These are phyloP conservation scores for Anguilla rostrata DNA, from an alignment of 2,113 vertebrate species.

Conservation along the genomic window DNA sequence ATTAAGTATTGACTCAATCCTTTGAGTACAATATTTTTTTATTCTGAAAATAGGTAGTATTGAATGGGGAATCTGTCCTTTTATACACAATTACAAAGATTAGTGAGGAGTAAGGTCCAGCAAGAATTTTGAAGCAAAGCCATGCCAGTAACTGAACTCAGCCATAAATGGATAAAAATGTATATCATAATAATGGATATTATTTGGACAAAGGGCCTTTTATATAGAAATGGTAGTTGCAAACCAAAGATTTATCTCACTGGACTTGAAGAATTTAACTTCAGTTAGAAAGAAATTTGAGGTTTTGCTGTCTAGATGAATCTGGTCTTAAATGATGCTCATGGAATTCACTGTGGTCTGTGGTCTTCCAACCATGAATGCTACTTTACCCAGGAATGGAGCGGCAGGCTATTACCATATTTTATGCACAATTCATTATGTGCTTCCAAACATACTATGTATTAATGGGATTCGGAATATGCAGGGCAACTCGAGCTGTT, in stretches of 20 bases:
- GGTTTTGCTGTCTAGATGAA: conserved; percentile 10
- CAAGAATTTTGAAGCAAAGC: too few species aligned
- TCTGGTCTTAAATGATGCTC: conserved; percentile 15
- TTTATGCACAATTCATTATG: conserved; percentile 17
- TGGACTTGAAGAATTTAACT: not conserved
- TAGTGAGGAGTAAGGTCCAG: too few species aligned
- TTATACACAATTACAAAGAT: too few species aligned
- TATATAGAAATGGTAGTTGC: too few species aligned
- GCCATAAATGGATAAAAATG: too few species aligned
- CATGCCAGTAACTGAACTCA: not conserved
- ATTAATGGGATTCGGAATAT: conserved; percentile 21
- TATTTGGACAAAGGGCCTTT: too few species aligned
- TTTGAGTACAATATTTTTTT: too few species aligned
- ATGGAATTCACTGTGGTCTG: conserved; percentile 31
- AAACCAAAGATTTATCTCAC: not conserved
- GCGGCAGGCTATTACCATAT: conserved; percentile 29
- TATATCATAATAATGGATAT: too few species aligned
- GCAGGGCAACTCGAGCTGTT: not conserved
- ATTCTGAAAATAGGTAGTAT: too few species aligned
- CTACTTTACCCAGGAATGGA: conserved; percentile 2
- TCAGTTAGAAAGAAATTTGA: not conserved
- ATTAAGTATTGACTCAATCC: too few species aligned
- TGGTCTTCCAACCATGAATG: conserved; percentile 22
- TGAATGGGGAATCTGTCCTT: too few species aligned
- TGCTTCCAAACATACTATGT: conserved; percentile 20